phyloP scores from a whole-genome alignment of 2,113 vertebrate genomes.

The Phainopepla nitens region DNA sequence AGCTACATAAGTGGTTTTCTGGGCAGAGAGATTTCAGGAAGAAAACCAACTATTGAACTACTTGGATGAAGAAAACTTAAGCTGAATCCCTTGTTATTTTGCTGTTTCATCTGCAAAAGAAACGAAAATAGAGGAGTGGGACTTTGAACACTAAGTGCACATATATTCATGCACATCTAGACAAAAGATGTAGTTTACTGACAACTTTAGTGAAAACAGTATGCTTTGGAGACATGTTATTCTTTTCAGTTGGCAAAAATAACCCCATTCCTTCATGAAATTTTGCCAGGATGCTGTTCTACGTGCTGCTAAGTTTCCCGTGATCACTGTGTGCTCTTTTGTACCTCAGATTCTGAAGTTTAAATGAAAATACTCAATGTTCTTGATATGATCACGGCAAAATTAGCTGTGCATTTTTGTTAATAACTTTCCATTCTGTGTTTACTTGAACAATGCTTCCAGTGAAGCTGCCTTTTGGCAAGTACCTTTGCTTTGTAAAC shows the following conservation, averaged over 20 bases:
- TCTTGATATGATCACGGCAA: constrained; percentile 1
- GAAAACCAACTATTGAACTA: background rate
- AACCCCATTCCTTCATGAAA: background rate
- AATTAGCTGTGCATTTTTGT: constrained; percentile 37
- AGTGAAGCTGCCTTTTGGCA: constrained; percentile 33
- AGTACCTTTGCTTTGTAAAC: constrained; percentile 31
- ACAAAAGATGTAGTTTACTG: background rate
- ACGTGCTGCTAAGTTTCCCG: background rate
- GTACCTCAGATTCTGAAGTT: constrained; percentile 17
- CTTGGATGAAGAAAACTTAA: background rate
- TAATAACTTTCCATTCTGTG: constrained; percentile 28
- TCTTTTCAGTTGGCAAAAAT: constrained; percentile 42
- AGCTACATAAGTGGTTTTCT: background rate
- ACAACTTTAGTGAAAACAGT: background rate
- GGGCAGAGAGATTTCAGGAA: background rate
- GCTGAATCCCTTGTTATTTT: background rate
- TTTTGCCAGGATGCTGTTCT: constrained; percentile 30
- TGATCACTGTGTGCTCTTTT: constrained; percentile 17
- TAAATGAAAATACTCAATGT: constrained; percentile 32
- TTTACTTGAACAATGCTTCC: constrained; percentile 7
- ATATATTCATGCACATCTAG: background rate
- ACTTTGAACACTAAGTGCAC: background rate
- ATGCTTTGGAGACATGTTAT: background rate
- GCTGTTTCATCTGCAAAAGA: background rate
- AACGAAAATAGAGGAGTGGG: rapidly evolving